Percentiles rank a stretch among this genome's conserved stretches.
phyloP scores from a whole-genome alignment of 2,797 vertebrate genomes.

The Danionella dracula region DNA sequence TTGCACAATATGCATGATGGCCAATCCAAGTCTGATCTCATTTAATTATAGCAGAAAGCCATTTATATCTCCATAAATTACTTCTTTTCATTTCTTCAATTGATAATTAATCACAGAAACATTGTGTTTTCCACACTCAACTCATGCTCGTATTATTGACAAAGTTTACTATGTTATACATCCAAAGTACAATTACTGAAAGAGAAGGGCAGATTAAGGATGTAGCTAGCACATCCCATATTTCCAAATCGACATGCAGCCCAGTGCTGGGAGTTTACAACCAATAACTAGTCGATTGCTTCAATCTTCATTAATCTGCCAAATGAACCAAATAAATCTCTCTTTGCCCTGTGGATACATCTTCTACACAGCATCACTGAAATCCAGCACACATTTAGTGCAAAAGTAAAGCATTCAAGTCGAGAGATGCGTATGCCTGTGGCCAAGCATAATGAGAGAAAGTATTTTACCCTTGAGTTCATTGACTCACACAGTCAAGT shows the following conservation, averaged over 20 bases:
- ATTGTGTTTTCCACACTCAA: too few species aligned
- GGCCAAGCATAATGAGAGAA: constrained; percentile 2
- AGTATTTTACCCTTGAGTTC: not conserved
- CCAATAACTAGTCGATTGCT: not conserved
- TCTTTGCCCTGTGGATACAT: not conserved
- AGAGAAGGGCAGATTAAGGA: too few species aligned
- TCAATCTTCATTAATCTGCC: not conserved
- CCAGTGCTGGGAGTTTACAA: not conserved
- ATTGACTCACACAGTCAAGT: constrained; percentile 8
- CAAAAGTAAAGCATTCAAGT: constrained; percentile 4
- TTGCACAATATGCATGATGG: too few species aligned
- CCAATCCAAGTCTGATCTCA: too few species aligned
- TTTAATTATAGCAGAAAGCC: too few species aligned
- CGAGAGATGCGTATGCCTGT: not conserved
- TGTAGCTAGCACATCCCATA: not conserved
- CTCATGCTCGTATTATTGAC: too few species aligned
- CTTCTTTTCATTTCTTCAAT: too few species aligned
- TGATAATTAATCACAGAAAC: too few species aligned
- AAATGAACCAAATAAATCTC: not conserved
- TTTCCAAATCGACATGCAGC: not conserved
- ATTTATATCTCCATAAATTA: too few species aligned
- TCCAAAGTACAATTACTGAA: too few species aligned
- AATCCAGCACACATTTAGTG: too few species aligned
- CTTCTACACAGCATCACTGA: not conserved
- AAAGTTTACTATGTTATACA: too few species aligned